Evolutionary conservation across 2,113 vertebrate species (phyloP), one percentile per base, ranked within the genome.

Genomic region (Elephas maximus): DNA sequence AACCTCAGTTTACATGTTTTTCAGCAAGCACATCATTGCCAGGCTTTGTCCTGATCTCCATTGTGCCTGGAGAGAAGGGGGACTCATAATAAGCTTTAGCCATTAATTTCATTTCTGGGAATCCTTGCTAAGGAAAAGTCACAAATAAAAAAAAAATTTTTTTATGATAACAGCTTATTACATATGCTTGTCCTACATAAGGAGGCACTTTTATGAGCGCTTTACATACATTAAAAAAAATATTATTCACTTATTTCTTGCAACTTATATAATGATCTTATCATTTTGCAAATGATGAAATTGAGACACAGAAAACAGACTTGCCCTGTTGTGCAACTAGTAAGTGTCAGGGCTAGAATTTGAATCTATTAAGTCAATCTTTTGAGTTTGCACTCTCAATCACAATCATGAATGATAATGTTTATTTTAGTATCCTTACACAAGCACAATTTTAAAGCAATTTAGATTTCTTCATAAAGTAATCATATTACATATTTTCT

Each of bases 41-140:
- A 41, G 41, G 28, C n/a, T 79, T 30, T 33, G n/a, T 93, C 79
- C 26, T 89, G 30, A 48, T 28, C 26, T n/a, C 71, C 48, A 0
- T 3, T 26, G 0, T 20, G 33, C 44, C 51, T 24, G 30, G 79
- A 97, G 95, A 97, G 98, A 98, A 96, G 45, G 77, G 95, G 96
- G 97, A 98, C 51, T 53, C 51, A 53, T 53, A 53, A 53, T 53
- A 53, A 53, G 12, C 51, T 53, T 57, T 57, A 80, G 60, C 17
- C 15, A 28, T 30, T 89, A 60, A 45, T 80, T 88, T 83, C 3
- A 74, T 48, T 94, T 74, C 60, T 37, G 23, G 45, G 21, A 57
- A 63, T 15, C 33, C 60, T 86, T 30, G 63, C 37, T 69, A 57
- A 77, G 57, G 10, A 57, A 57, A 83, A 80, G 0, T 85, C 4